phyloP scores from a whole-genome alignment of 2,888 invertebrate species.

The Tromatobia lineatoria region DNA sequence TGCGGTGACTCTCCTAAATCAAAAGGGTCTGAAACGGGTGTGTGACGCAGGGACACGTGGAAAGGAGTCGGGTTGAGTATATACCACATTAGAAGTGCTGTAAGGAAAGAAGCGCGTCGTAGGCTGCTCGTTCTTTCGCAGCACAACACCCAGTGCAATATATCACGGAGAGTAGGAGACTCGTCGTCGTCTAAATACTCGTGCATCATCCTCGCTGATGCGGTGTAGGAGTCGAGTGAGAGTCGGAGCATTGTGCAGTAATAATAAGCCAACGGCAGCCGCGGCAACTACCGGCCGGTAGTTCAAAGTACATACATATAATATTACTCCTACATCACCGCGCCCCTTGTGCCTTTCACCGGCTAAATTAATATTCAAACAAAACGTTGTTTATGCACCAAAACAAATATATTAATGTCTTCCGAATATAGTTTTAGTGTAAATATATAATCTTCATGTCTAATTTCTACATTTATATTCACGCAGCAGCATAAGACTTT shows the following conservation, averaged over 20 bases:
- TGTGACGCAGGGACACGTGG: slow-evolving; percentile 64
- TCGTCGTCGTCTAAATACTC: slow-evolving; percentile 68
- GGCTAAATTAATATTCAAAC: slow-evolving; percentile 64
- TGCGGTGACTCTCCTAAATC: slow-evolving; percentile 63
- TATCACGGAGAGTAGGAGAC: slow-evolving; percentile 64
- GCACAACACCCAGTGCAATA: slow-evolving; percentile 64
- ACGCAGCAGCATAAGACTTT: background rate
- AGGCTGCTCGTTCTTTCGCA: slow-evolving; percentile 47
- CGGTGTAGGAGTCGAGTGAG: slow-evolving; percentile 66
- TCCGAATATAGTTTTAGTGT: background rate
- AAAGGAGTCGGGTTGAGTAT: slow-evolving; percentile 59
- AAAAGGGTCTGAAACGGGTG: slow-evolving; percentile 57
- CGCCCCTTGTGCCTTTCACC: slow-evolving; percentile 38
- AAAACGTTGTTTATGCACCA: slow-evolving; percentile 44
- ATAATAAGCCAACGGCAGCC: slow-evolving; percentile 63
- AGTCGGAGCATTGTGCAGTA: slow-evolving; percentile 67
- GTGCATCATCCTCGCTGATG: slow-evolving; percentile 68
- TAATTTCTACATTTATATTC: background rate
- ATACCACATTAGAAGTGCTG: slow-evolving; percentile 33
- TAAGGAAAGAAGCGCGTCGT: slow-evolving; percentile 59
- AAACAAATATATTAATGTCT: slow-evolving; percentile 50
- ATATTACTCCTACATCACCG: slow-evolving; percentile 57
- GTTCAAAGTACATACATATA: slow-evolving; percentile 56
- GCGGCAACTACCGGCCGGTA: slow-evolving; percentile 67
- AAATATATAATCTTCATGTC: background rate